Percentiles rank a stretch among this genome's conserved stretches.
Conservation (phyloP, 1,140 invertebrate genomes). For the Caerostris extrusa region DNA sequence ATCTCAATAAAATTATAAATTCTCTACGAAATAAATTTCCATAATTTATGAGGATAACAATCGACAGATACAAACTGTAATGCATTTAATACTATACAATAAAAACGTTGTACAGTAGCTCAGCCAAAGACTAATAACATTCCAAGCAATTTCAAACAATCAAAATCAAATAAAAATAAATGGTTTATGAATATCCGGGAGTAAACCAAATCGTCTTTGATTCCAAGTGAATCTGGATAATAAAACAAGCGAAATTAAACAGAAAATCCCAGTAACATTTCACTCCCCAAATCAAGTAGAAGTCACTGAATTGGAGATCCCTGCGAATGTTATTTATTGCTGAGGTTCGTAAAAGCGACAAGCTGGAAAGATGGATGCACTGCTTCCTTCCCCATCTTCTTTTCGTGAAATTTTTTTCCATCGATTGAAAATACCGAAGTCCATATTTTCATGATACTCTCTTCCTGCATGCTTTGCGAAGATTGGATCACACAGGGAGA, state of each 20-base stretch:
- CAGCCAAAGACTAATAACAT: too few species aligned
- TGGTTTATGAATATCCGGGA: neutral
- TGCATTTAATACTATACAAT: too few species aligned
- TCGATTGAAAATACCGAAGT: conserved; percentile 7
- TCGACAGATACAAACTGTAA: too few species aligned
- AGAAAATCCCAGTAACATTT: neutral
- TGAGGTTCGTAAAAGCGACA: neutral
- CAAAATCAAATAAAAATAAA: too few species aligned
- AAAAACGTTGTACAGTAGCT: too few species aligned
- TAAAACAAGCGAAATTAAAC: neutral
- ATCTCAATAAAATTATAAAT: too few species aligned
- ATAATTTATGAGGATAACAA: too few species aligned
- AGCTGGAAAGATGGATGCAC: conserved; percentile 1
- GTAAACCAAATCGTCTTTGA: too few species aligned
- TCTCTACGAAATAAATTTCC: too few species aligned
- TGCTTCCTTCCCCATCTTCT: neutral
- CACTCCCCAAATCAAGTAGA: neutral
- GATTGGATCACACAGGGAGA: too few species aligned
- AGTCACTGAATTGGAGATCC: neutral
- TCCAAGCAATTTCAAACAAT: too few species aligned
- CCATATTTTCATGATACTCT: neutral
- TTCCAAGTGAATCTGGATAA: too few species aligned
- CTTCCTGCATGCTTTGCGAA: neutral
- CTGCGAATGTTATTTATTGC: conserved; percentile 16
- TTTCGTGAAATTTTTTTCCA: neutral